Conservation (phyloP, 2,888 invertebrate genomes). For the Blera fallax region DNA sequence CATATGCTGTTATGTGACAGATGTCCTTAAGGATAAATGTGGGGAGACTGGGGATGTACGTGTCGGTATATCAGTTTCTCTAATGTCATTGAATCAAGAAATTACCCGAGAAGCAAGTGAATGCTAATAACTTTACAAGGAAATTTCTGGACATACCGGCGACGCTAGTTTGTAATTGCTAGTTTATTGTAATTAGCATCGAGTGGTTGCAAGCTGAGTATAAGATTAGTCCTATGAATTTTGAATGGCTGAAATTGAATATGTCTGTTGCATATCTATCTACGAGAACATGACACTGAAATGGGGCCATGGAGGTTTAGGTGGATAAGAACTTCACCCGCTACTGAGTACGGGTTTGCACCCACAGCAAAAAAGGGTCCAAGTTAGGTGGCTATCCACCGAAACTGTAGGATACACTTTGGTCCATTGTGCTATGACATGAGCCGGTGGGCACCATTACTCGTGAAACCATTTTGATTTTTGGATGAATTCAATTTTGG, state of each 20-base stretch:
- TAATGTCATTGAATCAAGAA: slow-evolving; percentile 26
- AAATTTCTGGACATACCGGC: background rate
- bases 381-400: no score
- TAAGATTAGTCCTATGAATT: background rate
- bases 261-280: background rate
- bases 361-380: no score
- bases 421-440: no score
- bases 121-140: slow-evolving; percentile 1
- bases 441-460: no score
- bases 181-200: background rate
- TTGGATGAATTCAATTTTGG: no score
- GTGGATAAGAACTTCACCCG: no score
- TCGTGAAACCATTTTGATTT: no score
- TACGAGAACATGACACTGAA: no score
- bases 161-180: slow-evolving; percentile 1
- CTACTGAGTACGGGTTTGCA: no score
- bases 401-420: no score
- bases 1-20: slow-evolving; percentile 7
- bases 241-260: background rate
- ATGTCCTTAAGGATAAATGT: background rate
- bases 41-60: slow-evolving; percentile 15
- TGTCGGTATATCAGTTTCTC: slow-evolving; percentile 37
- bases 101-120: slow-evolving; percentile 6
- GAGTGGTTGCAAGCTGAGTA: background rate
- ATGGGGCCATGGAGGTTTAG: no score